Conservation (phyloP, 2,113 vertebrate species). For the Hystrix cristata region DNA sequence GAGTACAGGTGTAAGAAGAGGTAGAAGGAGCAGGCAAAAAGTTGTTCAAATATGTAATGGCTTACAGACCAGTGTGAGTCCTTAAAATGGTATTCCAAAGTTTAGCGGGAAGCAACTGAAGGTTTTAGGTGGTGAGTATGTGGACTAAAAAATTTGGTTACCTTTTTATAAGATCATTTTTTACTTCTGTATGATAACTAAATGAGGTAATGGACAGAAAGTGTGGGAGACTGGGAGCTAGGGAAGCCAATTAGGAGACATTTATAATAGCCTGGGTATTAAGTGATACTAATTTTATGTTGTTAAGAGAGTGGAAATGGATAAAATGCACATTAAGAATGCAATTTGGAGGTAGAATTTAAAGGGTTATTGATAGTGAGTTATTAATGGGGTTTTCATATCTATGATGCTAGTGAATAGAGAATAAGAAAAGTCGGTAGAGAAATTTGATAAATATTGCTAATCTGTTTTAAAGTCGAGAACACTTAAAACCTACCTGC, state of each 20-base stretch:
- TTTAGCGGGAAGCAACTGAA: background rate
- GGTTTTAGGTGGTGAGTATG: background rate
- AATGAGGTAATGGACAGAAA: background rate
- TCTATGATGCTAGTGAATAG: background rate
- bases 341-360: background rate
- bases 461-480: constrained; percentile 11
- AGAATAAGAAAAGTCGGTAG: background rate
- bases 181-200: background rate
- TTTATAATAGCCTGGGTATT: background rate
- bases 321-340: background rate
- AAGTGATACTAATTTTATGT: background rate
- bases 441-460: background rate
- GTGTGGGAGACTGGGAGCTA: background rate
- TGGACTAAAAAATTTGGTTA: background rate
- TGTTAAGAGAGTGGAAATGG: background rate
- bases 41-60: background rate
- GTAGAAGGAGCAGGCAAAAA: background rate
- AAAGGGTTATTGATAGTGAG: background rate
- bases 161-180: background rate
- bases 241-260: background rate
- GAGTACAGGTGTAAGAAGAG: background rate
- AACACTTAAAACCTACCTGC: background rate
- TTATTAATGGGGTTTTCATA: background rate
- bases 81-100: background rate
- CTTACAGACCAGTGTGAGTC: too few relatives aligned